Evolutionary conservation across 1,140 invertebrate genomes (phyloP), one percentile per base, ranked within the genome.

Genomic region (Papilio machaon): DNA sequence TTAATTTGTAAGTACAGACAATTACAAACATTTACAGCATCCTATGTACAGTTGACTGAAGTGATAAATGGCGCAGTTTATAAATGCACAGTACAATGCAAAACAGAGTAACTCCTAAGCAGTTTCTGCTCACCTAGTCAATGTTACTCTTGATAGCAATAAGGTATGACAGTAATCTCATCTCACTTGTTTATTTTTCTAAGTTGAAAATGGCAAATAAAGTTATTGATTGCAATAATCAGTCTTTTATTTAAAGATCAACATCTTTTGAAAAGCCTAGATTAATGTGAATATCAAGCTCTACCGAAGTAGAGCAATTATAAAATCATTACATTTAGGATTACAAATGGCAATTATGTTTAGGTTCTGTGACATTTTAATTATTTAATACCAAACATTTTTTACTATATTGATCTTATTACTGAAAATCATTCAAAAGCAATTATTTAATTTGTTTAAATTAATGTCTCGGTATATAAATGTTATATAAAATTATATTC

Each of bases 61-160:
- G 80, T 82, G 73, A 80, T 78, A 83, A 83, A 81, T 74, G 81
- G 79, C 73, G 80, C 47, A 38, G 79, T 73, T 73, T 38, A 80
- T 81, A 85, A 85, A 85, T 84, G 81, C 81, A 82, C 78, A 83
- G 38, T 79, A 70, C 58, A 64, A 67, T 76, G 23, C 47, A 73
- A 73, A 35, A 49, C 52, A 82, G 85, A 88, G 87, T 89, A 89
- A 89, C 83, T 87, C 81, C 70, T 81, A 83, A 82, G 85, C 86
- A 90, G 84, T 85, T 80, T 85, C 83, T 88, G 86, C 87, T 90
- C 87, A 82, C 83, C 92, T 92, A 93, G 92, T 94, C 92, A 94
- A 88, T 54, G 85, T 89, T 91, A 92, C 87, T 90, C 85, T 79
- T 43, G 13, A 58, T 82, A 81, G 82, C 78, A 82, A 78, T 81